Evolutionary conservation across 2,797 vertebrate genomes (phyloP).

Genomic region (Schizopygopsis pylzovi): DNA sequence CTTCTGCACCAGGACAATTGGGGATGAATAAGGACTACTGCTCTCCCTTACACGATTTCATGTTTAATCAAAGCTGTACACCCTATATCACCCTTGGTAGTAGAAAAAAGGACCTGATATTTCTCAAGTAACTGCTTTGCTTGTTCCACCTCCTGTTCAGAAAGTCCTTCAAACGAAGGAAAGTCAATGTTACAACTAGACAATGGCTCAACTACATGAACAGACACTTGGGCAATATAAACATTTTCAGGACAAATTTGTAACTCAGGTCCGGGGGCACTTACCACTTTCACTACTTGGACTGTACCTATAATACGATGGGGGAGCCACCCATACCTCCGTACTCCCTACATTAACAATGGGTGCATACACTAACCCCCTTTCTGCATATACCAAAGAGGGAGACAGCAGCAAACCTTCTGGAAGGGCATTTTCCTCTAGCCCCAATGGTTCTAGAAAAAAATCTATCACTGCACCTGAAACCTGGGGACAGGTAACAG

Average conservation of each 20-base stretch:
- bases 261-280: background rate
- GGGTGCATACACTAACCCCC: too few relatives aligned
- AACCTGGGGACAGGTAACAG: too few relatives aligned
- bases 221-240: background rate
- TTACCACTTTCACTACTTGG: background rate
- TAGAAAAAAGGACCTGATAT: too few relatives aligned
- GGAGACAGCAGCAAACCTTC: too few relatives aligned
- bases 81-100: too few relatives aligned
- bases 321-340: background rate
- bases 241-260: background rate
- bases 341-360: background rate
- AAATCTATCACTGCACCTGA: too few relatives aligned
- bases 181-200: background rate
- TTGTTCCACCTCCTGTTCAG: background rate
- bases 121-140: too few relatives aligned
- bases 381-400: too few relatives aligned
- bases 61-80: too few relatives aligned
- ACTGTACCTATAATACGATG: background rate
- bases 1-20: background rate
- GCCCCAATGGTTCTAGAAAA: too few relatives aligned
- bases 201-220: background rate
- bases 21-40: constrained; percentile 23
- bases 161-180: background rate
- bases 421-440: too few relatives aligned
- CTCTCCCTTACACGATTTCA: constrained; percentile 26